Evolutionary conservation across 2,113 vertebrate species (phyloP).

Genomic region (Zonotrichia leucophrys): DNA sequence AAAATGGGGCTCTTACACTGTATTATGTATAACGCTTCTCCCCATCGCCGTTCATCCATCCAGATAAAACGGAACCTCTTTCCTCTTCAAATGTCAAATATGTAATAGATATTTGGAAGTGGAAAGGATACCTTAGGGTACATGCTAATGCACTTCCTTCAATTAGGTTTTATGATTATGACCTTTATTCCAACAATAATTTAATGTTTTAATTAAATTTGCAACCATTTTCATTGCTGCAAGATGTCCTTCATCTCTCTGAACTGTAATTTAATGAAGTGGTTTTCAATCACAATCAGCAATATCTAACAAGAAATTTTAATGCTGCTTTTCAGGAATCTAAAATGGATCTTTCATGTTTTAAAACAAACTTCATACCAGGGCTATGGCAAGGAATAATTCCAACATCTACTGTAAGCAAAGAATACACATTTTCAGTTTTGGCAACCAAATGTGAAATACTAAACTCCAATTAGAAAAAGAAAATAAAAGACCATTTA

Average conservation of each 20-base stretch:
- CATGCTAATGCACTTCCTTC: conserved; percentile 60
- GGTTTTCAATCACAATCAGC: conserved; percentile 55
- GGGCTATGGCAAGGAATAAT: not conserved
- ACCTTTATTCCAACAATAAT: conserved; percentile 71
- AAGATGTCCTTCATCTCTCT: conserved; percentile 60
- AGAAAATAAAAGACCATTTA: not conserved
- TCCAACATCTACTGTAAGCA: not conserved
- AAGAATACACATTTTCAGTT: not conserved
- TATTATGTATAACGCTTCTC: conserved; percentile 21
- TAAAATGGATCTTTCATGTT: not conserved
- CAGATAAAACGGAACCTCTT: conserved; percentile 47
- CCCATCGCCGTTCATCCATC: conserved; percentile 21
- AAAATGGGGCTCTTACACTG: conserved; percentile 7
- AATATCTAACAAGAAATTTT: conserved; percentile 49
- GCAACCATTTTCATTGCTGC: conserved; percentile 54
- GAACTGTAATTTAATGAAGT: conserved; percentile 62
- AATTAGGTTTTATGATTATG: conserved; percentile 71
- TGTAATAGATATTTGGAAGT: conserved; percentile 47
- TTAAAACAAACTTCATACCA: conserved; percentile 1
- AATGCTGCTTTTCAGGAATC: conserved; percentile 7
- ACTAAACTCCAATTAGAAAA: not conserved
- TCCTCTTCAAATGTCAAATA: conserved; percentile 62
- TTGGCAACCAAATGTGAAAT: not conserved
- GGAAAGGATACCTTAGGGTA: conserved; percentile 50
- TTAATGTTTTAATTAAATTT: conserved; percentile 75